Evolutionary conservation across 2,888 invertebrate species (phyloP).

Genomic region (Linhomoeus sp.): DNA sequence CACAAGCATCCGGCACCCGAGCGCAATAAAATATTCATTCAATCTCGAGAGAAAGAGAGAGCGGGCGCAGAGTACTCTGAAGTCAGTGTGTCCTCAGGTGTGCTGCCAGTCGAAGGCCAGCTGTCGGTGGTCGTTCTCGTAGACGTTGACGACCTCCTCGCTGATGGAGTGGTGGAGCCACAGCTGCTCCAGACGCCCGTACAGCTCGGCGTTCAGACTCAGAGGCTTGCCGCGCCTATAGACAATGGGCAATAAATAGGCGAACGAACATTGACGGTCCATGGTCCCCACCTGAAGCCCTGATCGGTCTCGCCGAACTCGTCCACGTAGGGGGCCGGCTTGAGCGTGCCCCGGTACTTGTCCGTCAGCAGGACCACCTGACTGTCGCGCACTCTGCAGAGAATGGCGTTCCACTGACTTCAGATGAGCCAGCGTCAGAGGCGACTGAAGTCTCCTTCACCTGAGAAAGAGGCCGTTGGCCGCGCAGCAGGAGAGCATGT

Average conservation of each 20-base stretch:
- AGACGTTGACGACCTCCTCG: slow-evolving; percentile 46
- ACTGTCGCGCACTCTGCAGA: slow-evolving; percentile 47
- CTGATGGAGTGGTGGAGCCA: slow-evolving; percentile 82
- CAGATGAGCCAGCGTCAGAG: background rate
- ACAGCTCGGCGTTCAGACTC: slow-evolving; percentile 59
- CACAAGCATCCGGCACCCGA: too few relatives aligned
- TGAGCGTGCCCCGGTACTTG: slow-evolving; percentile 53
- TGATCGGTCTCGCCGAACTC: slow-evolving; percentile 93
- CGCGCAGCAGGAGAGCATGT: slow-evolving; percentile 69
- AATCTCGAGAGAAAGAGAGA: too few relatives aligned
- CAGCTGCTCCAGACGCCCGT: slow-evolving; percentile 57
- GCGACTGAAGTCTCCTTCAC: slow-evolving; percentile 11
- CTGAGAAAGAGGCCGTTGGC: slow-evolving; percentile 79
- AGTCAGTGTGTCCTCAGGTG: too few relatives aligned
- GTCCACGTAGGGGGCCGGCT: slow-evolving; percentile 83
- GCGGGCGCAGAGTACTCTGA: too few relatives aligned
- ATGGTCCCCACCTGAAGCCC: slow-evolving; percentile 43
- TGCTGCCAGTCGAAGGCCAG: slow-evolving; percentile 1
- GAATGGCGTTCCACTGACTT: background rate
- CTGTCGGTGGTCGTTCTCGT: background rate
- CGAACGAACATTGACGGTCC: background rate
- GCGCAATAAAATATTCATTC: too few relatives aligned
- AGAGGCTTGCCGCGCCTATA: slow-evolving; percentile 75
- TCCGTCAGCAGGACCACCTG: slow-evolving; percentile 69
- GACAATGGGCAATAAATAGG: background rate